Conservation (phyloP, 2,888 invertebrate species). For the Macropis europaea region DNA sequence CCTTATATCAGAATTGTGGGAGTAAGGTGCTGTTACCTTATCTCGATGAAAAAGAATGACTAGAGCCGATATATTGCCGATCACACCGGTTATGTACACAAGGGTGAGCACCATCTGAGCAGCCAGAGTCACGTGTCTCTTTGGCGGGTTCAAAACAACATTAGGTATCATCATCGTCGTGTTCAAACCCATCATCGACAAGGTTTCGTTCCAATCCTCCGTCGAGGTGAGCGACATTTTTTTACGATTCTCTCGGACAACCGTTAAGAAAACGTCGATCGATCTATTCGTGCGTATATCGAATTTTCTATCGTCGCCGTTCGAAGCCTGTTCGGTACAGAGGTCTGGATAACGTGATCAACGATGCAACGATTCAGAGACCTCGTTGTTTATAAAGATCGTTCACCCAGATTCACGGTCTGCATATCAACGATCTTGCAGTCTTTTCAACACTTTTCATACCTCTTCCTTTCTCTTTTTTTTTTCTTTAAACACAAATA, state of each 20-base stretch:
- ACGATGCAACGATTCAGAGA: conserved; percentile 31
- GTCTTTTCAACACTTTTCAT: neutral
- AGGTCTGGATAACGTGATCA: neutral
- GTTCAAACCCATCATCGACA: conserved; percentile 33
- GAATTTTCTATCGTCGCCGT: neutral
- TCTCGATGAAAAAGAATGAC: conserved; percentile 87
- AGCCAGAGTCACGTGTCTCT: conserved; percentile 66
- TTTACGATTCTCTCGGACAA: neutral
- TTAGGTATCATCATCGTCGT: conserved; percentile 42
- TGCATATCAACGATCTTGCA: conserved; percentile 1
- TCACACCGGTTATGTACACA: conserved; percentile 85
- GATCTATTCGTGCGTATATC: no score
- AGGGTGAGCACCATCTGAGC: conserved; percentile 80
- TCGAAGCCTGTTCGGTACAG: conserved; percentile 9
- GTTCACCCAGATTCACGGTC: neutral
- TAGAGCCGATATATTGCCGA: conserved; percentile 90
- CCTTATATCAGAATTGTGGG: neutral
- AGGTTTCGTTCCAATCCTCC: conserved; percentile 55
- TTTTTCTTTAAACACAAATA: neutral
- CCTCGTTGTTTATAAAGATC: conserved; percentile 28
- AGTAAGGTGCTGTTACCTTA: conserved; percentile 76
- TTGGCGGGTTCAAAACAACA: conserved; percentile 26
- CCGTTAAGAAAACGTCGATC: neutral
- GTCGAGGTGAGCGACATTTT: conserved; percentile 46
- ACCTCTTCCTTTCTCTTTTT: neutral